Conservation (phyloP, 2,113 vertebrate genomes). For the Periophthalmus modestus region DNA sequence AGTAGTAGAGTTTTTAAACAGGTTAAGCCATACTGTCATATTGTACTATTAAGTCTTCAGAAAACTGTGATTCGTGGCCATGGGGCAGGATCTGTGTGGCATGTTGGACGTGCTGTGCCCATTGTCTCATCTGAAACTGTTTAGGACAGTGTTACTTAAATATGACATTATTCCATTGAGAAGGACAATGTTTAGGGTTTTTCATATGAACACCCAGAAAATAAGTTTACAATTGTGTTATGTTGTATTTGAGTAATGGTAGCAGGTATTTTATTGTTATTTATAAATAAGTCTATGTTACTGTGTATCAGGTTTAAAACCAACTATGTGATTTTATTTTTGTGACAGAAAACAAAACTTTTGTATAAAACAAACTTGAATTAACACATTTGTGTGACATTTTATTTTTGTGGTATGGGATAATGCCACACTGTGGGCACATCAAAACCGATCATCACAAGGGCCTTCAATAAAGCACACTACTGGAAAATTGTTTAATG, state of each 20-base stretch:
- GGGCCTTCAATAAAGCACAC: not conserved
- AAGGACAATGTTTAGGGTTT: slow-evolving; percentile 24
- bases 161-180: slow-evolving; percentile 26
- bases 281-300: slow-evolving; percentile 66
- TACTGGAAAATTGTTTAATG: not conserved
- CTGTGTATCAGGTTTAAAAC: slow-evolving; percentile 60
- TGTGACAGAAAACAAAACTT: slow-evolving; percentile 62
- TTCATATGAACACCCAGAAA: slow-evolving; percentile 14
- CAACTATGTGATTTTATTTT: slow-evolving; percentile 64
- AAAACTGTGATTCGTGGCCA: slow-evolving; percentile 50
- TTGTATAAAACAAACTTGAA: slow-evolving; percentile 64
- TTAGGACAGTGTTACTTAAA: slow-evolving; percentile 1
- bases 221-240: slow-evolving; percentile 34
- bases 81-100: slow-evolving; percentile 32
- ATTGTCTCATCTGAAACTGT: slow-evolving; percentile 19
- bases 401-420: slow-evolving; percentile 8
- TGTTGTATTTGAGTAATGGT: slow-evolving; percentile 56
- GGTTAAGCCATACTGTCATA: slow-evolving; percentile 4
- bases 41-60: slow-evolving; percentile 16
- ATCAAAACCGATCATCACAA: not conserved
- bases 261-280: slow-evolving; percentile 71
- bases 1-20: not conserved
- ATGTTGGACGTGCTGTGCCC: slow-evolving; percentile 23
- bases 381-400: slow-evolving; percentile 60
- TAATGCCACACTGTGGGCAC: not conserved